Percentiles rank a stretch among this genome's conserved stretches.
Conservation (phyloP, 2,113 vertebrate genomes). For the Larimichthys polyactis region DNA sequence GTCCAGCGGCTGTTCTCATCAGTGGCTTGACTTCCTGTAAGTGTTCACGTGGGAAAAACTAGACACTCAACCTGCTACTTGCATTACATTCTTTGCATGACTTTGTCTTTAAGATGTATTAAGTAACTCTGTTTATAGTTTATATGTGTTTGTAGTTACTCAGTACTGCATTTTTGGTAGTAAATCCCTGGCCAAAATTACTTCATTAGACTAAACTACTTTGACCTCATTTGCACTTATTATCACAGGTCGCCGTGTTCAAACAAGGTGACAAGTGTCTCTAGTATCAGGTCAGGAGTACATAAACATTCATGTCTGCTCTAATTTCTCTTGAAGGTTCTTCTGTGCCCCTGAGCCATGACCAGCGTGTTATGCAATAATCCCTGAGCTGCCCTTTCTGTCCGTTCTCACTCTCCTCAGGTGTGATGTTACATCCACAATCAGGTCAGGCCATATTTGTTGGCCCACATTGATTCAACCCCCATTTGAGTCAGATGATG, state of each 20-base stretch:
- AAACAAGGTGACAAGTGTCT: slow-evolving; percentile 1
- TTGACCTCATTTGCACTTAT: background rate
- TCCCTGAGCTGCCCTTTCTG: slow-evolving; percentile 6
- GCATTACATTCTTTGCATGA: background rate
- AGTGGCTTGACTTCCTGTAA: background rate
- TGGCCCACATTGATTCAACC: slow-evolving; percentile 73
- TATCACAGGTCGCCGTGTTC: slow-evolving; percentile 11
- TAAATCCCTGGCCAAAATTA: background rate
- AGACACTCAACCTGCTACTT: background rate
- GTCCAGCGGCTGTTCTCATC: too few relatives aligned
- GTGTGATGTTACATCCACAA: slow-evolving; percentile 72
- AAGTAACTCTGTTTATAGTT: background rate
- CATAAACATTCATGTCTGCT: slow-evolving; percentile 50
- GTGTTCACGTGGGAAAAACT: background rate
- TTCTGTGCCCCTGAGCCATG: slow-evolving; percentile 26
- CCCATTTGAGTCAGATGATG: slow-evolving; percentile 34
- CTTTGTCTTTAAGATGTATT: background rate
- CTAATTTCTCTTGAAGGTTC: slow-evolving; percentile 44
- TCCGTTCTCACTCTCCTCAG: slow-evolving; percentile 15
- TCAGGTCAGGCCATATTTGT: slow-evolving; percentile 70
- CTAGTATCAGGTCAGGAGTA: slow-evolving; percentile 32
- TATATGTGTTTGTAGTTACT: background rate
- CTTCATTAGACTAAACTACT: background rate
- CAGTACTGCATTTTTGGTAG: background rate
- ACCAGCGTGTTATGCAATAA: slow-evolving; percentile 57